Evolutionary conservation across 2,113 vertebrate species (phyloP).

Genomic region (Struthidea cinerea): DNA sequence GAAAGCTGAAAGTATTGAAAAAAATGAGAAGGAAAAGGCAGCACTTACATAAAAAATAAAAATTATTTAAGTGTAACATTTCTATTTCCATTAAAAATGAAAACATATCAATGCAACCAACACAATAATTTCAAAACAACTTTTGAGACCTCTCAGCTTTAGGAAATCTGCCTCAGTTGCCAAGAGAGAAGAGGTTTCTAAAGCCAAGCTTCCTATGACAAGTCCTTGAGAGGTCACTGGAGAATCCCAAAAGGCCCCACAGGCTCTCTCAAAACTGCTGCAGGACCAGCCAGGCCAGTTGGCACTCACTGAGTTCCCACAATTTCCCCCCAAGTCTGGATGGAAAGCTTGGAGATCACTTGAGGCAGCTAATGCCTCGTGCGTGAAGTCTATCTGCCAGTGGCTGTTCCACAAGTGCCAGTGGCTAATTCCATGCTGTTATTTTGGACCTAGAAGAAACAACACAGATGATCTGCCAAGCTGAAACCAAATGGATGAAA

Average conservation of each 20-base stretch:
- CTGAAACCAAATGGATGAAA: not conserved
- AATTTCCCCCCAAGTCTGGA: not conserved
- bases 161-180: not conserved
- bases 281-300: not conserved
- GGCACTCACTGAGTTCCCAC: not conserved
- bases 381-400: not conserved
- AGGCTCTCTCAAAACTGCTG: rapidly evolving
- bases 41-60: not conserved
- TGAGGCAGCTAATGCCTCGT: not conserved
- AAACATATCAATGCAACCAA: not conserved
- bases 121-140: not conserved
- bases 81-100: not conserved
- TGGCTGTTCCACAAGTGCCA: not conserved
- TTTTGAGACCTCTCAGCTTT: not conserved
- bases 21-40: not conserved
- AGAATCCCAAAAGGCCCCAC: not conserved
- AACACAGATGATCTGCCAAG: not conserved
- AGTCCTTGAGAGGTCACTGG: not conserved
- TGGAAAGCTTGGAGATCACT: not conserved
- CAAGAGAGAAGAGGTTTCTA: not conserved
- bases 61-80: not conserved
- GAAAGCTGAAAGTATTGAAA: not conserved
- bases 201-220: not conserved
- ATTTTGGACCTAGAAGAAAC: not conserved
- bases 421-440: not conserved